Evolutionary conservation across 2,797 vertebrate genomes (phyloP).

Genomic region (Heterohyrax brucei): DNA sequence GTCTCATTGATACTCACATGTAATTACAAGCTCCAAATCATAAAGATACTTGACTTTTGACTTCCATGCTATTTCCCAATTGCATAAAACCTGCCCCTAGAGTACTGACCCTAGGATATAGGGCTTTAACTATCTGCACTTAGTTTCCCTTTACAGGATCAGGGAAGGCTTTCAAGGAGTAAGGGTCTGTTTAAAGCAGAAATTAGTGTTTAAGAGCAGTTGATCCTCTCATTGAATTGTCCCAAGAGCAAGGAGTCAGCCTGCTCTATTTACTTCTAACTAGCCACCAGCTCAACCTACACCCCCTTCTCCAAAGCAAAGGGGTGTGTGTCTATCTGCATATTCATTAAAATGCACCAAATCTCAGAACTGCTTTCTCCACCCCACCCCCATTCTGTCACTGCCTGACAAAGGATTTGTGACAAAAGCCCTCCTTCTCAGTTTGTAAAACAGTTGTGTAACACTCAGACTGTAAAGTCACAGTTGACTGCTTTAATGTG

Average conservation of each 20-base stretch:
- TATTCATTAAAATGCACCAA: conserved; percentile 89
- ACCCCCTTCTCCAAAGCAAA: conserved; percentile 47
- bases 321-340: conserved; percentile 82
- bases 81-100: conserved; percentile 24
- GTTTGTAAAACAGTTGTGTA: conserved; percentile 99
- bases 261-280: conserved; percentile 34
- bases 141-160: conserved; percentile 66
- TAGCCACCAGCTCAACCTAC: conserved; percentile 25
- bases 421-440: conserved; percentile 93
- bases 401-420: conserved; percentile 90
- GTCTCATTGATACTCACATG: conserved; percentile 33
- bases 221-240: conserved; percentile 47
- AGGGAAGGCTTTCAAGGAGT: conserved; percentile 44
- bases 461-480: conserved; percentile 97
- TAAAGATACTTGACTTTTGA: conserved; percentile 55
- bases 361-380: conserved; percentile 82
- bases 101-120: conserved; percentile 35
- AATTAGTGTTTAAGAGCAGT: conserved; percentile 53
- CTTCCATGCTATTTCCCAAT: conserved; percentile 38
- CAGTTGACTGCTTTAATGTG: conserved; percentile 96
- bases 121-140: conserved; percentile 54
- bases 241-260: conserved; percentile 62
- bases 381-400: conserved; percentile 63
- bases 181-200: conserved; percentile 63
- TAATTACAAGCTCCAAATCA: conserved; percentile 50